Conservation (phyloP, 2,113 vertebrate species). For the Mesocricetus auratus region DNA sequence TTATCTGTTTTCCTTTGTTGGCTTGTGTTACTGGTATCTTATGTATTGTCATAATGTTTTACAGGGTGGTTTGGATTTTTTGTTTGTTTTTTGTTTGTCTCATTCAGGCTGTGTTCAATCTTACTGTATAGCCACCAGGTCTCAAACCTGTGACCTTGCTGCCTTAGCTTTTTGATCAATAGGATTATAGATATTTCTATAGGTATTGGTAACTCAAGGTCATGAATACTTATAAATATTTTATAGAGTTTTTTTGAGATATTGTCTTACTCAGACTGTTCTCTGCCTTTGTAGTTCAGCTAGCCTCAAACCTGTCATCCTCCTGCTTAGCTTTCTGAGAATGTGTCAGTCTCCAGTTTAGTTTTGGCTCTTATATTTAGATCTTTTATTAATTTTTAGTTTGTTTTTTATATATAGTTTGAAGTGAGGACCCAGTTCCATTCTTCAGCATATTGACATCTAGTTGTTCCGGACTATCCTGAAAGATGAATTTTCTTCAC, state of each 20-base stretch:
- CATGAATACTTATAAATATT: not conserved
- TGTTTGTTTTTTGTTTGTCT: not conserved
- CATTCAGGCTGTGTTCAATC: not conserved
- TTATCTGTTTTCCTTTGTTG: not conserved
- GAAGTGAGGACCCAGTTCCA: not conserved
- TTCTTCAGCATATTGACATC: slow-evolving; percentile 17
- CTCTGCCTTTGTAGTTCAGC: not conserved
- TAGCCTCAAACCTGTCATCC: not conserved
- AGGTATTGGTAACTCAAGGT: not conserved
- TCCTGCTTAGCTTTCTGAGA: not conserved
- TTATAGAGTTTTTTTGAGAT: not conserved
- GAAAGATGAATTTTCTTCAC: slow-evolving; percentile 8
- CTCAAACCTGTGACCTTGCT: not conserved
- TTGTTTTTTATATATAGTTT: slow-evolving; percentile 3
- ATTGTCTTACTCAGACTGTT: not conserved
- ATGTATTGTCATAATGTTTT: not conserved
- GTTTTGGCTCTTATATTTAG: slow-evolving; percentile 18
- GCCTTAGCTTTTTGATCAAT: not conserved
- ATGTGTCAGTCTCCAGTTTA: not conserved
- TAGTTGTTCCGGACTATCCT: not conserved
- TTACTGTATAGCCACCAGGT: not conserved
- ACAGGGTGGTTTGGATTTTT: not conserved
- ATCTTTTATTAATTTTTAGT: not conserved
- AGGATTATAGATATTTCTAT: not conserved
- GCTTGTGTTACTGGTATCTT: not conserved